phyloP scores from a whole-genome alignment of 2,888 invertebrate species.

The Eupithecia vulgata region DNA sequence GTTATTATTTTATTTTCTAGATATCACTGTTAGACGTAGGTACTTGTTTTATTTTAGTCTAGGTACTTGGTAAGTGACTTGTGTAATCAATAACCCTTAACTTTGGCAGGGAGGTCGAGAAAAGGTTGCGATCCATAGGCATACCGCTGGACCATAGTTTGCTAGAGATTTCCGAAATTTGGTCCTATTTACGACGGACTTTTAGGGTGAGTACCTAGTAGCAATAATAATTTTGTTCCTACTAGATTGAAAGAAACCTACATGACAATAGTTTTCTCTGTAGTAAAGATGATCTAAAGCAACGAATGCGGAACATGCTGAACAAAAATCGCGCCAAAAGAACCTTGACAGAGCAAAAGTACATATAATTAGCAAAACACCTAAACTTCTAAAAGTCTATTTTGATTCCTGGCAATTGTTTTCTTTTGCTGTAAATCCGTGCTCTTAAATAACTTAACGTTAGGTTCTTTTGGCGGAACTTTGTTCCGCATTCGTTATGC shows the following conservation, averaged over 20 bases:
- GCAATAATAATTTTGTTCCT: background rate
- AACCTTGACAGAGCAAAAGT: too few relatives aligned
- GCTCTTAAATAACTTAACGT: background rate
- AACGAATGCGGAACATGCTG: too few relatives aligned
- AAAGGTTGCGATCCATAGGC: conserved; percentile 63
- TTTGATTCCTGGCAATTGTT: too few relatives aligned
- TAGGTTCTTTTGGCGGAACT: too few relatives aligned
- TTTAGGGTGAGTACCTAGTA: conserved; percentile 61
- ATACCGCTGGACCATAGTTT: conserved; percentile 73
- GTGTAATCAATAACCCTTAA: background rate
- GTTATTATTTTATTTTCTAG: too few relatives aligned
- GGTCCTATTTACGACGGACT: conserved; percentile 71
- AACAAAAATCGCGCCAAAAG: too few relatives aligned
- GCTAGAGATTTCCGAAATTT: conserved; percentile 70
- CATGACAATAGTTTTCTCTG: background rate
- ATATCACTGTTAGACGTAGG: background rate
- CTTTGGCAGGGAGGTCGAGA: conserved; percentile 71
- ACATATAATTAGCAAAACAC: too few relatives aligned
- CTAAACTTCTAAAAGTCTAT: too few relatives aligned
- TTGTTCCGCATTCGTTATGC: too few relatives aligned
- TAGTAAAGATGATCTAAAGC: too few relatives aligned
- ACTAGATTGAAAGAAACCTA: background rate
- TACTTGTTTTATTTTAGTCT: background rate
- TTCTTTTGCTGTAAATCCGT: background rate
- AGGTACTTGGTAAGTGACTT: background rate